A percentile compares a stretch with the other conserved stretches of the same genome.
These are phyloP conservation scores for Potamilus streckersoni DNA, from an alignment of 1,140 invertebrate genomes.

Conservation along the genomic window DNA sequence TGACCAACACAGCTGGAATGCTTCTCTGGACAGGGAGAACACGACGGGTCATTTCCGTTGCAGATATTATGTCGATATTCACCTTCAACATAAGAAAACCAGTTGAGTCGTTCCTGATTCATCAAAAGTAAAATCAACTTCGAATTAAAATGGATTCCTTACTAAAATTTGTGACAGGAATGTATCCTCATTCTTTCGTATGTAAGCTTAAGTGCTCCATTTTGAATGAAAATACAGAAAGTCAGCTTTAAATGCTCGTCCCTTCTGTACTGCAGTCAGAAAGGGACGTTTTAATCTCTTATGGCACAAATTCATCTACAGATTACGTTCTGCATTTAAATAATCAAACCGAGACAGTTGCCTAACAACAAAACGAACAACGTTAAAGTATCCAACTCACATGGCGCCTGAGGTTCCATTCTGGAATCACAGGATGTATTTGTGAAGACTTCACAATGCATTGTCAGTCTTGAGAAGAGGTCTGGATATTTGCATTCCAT, in stretches of 20 bases:
- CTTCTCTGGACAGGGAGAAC: slow-evolving; percentile 30
- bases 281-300: too few species aligned
- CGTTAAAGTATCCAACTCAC: slow-evolving; percentile 11
- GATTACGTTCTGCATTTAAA: too few species aligned
- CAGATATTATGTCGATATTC: slow-evolving; percentile 38
- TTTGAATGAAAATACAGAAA: too few species aligned
- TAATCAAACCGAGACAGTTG: too few species aligned
- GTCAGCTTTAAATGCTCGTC: too few species aligned
- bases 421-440: slow-evolving; percentile 26
- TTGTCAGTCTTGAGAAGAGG: slow-evolving; percentile 16
- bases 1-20: slow-evolving; percentile 35
- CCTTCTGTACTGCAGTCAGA: too few species aligned
- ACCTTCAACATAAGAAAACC: slow-evolving; percentile 10
- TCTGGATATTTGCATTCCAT: slow-evolving; percentile 35
- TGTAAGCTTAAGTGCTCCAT: too few species aligned
- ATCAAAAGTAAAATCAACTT: not conserved
- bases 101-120: not conserved
- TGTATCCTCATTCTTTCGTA: too few species aligned
- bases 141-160: not conserved
- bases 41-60: slow-evolving; percentile 17
- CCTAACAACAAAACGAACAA: not conserved
- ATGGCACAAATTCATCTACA: too few species aligned
- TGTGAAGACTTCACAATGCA: slow-evolving; percentile 30
- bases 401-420: slow-evolving; percentile 37
- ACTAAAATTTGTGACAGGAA: too few species aligned